Conservation (phyloP, 2,888 invertebrate species). For the Zaprionus lineosus region DNA sequence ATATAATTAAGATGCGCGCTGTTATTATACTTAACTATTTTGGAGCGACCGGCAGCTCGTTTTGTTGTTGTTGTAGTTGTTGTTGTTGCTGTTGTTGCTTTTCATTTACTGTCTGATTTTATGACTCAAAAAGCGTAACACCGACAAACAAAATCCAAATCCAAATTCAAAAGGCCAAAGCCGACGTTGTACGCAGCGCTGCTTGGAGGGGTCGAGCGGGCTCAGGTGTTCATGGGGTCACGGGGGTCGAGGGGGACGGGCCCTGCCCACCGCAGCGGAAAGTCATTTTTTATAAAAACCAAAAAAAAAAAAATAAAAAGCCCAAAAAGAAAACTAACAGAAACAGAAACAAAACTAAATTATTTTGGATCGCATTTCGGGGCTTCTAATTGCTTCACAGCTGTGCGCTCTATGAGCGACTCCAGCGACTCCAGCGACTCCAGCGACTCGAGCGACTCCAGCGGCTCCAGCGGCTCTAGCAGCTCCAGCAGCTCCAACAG, state of each 20-base stretch:
- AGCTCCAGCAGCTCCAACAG: too few relatives aligned
- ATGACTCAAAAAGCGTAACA: constrained; percentile 75
- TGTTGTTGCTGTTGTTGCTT: constrained; percentile 29
- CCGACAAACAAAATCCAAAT: constrained; percentile 43
- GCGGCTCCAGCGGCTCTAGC: too few relatives aligned
- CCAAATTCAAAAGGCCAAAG: constrained; percentile 45
- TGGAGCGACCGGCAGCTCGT: constrained; percentile 31
- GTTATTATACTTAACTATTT: constrained; percentile 71
- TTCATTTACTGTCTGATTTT: constrained; percentile 66
- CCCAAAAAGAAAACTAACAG: constrained; percentile 14
- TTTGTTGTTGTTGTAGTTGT: constrained; percentile 6
- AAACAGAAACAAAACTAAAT: constrained; percentile 18
- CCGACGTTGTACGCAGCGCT: constrained; percentile 32
- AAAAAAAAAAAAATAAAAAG: constrained; percentile 1
- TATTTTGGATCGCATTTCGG: too few relatives aligned
- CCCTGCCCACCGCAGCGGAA: constrained; percentile 70
- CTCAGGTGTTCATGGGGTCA: too few relatives aligned
- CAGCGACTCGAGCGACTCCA: too few relatives aligned
- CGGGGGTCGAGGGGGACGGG: too few relatives aligned
- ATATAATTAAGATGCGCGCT: constrained; percentile 75
- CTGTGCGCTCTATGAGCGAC: too few relatives aligned
- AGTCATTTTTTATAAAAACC: constrained; percentile 57
- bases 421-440: too few relatives aligned
- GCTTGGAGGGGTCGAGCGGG: constrained; percentile 10
- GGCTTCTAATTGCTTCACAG: constrained; percentile 52